Percentiles rank a stretch among this genome's conserved stretches.
These are phyloP conservation scores for Philaethria dido DNA, from an alignment of 2,888 invertebrate species.

Conservation along the genomic window DNA sequence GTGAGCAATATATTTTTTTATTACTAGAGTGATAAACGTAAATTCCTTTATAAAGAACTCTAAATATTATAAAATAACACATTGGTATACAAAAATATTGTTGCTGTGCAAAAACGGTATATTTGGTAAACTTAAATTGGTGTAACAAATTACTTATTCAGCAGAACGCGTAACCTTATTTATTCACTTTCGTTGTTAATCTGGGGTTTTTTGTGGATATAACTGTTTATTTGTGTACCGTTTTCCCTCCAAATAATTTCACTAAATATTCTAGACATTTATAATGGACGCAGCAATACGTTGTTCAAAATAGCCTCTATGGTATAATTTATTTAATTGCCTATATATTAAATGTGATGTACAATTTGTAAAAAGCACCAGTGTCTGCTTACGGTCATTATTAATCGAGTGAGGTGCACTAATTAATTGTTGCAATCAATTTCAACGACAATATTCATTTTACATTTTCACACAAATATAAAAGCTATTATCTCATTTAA, in stretches of 20 bases:
- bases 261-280: slow-evolving; percentile 27
- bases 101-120: not conserved
- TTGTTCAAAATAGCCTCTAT: slow-evolving; percentile 23
- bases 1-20: too few relatives aligned
- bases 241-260: slow-evolving; percentile 22
- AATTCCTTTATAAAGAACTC: too few relatives aligned
- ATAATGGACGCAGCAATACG: slow-evolving; percentile 30
- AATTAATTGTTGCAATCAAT: slow-evolving; percentile 8
- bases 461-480: slow-evolving; percentile 3
- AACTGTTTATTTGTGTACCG: slow-evolving; percentile 17
- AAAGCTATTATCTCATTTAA: not conserved
- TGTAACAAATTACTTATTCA: slow-evolving; percentile 1
- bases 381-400: slow-evolving; percentile 9
- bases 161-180: slow-evolving; percentile 10
- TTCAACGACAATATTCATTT: slow-evolving; percentile 7
- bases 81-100: too few relatives aligned
- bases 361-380: slow-evolving; percentile 11
- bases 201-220: slow-evolving; percentile 13
- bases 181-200: slow-evolving; percentile 13
- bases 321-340: slow-evolving; percentile 31
- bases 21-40: too few relatives aligned
- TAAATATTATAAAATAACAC: too few relatives aligned
- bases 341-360: slow-evolving; percentile 28
- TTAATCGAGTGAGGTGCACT: not conserved
- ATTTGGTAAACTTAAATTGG: not conserved